These are phyloP conservation scores for Neocrepidodera transversa DNA, from an alignment of 2,888 invertebrate species.

Conservation along the genomic window DNA sequence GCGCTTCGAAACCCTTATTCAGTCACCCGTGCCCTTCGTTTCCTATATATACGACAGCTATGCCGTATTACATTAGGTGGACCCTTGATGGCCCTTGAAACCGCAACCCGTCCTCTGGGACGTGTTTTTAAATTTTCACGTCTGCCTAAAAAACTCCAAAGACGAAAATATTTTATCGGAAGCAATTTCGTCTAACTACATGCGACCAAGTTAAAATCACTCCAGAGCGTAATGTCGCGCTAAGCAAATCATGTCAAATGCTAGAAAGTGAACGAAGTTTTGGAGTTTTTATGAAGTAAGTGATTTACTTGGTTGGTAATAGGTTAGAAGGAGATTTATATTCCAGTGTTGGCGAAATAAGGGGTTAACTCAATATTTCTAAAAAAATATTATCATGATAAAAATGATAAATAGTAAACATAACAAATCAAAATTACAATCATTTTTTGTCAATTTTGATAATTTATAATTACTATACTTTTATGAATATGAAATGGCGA, in stretches of 20 bases:
- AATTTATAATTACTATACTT: no score
- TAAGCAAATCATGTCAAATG: slow-evolving; percentile 18
- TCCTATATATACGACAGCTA: slow-evolving; percentile 3
- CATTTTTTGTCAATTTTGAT: no score
- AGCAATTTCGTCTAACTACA: slow-evolving; percentile 54
- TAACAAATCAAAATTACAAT: no score
- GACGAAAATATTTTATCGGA: slow-evolving; percentile 54
- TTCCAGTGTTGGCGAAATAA: no score
- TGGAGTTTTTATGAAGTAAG: background rate
- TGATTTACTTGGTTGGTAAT: background rate
- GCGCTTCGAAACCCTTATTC: slow-evolving; percentile 12
- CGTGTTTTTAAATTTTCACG: slow-evolving; percentile 53
- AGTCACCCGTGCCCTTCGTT: slow-evolving; percentile 3
- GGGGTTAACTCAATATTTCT: no score
- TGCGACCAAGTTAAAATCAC: slow-evolving; percentile 53
- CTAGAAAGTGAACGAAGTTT: background rate
- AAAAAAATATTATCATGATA: no score
- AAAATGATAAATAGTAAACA: no score
- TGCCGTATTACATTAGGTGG: slow-evolving; percentile 27
- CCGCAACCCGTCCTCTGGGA: slow-evolving; percentile 43
- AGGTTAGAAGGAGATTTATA: background rate
- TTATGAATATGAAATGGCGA: no score
- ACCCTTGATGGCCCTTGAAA: slow-evolving; percentile 40
- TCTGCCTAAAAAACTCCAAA: slow-evolving; percentile 49
- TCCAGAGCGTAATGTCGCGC: slow-evolving; percentile 50